phyloP scores from a whole-genome alignment of 2,113 vertebrate species.

The Embiotoca jacksoni region DNA sequence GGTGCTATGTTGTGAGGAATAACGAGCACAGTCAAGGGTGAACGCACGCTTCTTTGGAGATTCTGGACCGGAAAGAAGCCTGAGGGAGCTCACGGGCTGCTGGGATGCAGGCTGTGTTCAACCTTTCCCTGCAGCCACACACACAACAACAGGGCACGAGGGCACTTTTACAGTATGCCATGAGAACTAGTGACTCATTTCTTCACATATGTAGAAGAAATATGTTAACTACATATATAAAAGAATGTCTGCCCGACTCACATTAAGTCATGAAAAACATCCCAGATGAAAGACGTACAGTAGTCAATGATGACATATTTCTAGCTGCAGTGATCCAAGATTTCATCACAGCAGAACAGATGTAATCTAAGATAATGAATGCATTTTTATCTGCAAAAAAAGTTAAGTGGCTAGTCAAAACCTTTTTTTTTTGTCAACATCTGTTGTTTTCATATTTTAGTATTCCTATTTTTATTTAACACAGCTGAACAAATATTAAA shows the following conservation, averaged over 20 bases:
- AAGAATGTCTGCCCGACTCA: slow-evolving; percentile 23
- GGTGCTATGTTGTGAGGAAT: slow-evolving; percentile 78
- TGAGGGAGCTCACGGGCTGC: slow-evolving; percentile 72
- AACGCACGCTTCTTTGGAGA: slow-evolving; percentile 79
- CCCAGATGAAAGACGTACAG: not conserved
- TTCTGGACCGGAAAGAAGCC: slow-evolving; percentile 74
- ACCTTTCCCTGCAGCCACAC: slow-evolving; percentile 79
- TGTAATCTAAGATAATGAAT: not conserved
- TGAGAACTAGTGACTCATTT: slow-evolving; percentile 58
- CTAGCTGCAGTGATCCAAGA: not conserved
- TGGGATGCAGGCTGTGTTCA: slow-evolving; percentile 80
- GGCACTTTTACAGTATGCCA: slow-evolving; percentile 62
- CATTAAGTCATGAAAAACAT: not conserved
- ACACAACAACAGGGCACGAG: slow-evolving; percentile 50
- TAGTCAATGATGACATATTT: not conserved
- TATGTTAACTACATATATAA: slow-evolving; percentile 37
- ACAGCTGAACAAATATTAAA: slow-evolving; percentile 24
- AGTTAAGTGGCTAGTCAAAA: not conserved
- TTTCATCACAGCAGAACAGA: not conserved
- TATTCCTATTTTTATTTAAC: not conserved
- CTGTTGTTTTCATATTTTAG: not conserved
- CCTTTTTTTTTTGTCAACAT: not conserved
- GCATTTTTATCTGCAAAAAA: slow-evolving; percentile 7
- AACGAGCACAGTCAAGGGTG: slow-evolving; percentile 80
- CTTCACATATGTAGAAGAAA: slow-evolving; percentile 39